Percentiles rank a stretch among this genome's conserved stretches.
These are phyloP conservation scores for Druceiella hillmani DNA, from an alignment of 2,888 invertebrate genomes.

Conservation along the genomic window DNA sequence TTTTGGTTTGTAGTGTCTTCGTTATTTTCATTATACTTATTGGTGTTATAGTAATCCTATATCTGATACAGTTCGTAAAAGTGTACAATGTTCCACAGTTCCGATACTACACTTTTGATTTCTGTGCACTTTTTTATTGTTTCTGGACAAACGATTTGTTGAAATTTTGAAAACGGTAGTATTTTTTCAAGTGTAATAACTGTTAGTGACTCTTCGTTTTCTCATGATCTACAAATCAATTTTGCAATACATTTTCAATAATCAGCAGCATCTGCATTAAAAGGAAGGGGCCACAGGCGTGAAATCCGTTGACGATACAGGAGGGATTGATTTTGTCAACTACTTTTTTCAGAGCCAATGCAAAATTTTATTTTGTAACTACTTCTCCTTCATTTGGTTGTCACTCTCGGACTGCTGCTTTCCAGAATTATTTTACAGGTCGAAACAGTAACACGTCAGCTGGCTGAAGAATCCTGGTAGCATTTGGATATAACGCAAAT, in stretches of 20 bases:
- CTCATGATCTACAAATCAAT: too few species aligned
- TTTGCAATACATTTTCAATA: constrained; percentile 3
- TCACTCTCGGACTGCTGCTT: constrained; percentile 13
- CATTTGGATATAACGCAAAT: too few species aligned
- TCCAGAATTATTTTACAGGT: constrained; percentile 18
- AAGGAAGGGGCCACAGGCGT: background rate
- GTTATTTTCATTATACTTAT: too few species aligned
- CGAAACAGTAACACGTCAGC: too few species aligned
- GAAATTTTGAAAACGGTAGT: constrained; percentile 2
- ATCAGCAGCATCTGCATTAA: constrained; percentile 2
- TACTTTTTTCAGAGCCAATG: constrained; percentile 13
- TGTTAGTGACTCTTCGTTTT: too few species aligned
- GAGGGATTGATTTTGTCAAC: too few species aligned
- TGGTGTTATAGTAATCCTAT: constrained; percentile 7
- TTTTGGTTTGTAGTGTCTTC: too few species aligned
- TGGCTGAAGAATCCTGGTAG: too few species aligned
- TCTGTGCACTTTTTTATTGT: constrained; percentile 7
- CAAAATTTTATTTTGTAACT: constrained; percentile 19
- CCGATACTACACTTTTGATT: constrained; percentile 8
- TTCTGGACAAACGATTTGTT: constrained; percentile 4
- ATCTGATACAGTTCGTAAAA: constrained; percentile 8
- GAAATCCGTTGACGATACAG: constrained; percentile 1
- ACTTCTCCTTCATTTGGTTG: constrained; percentile 12
- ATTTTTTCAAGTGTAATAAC: constrained; percentile 2
- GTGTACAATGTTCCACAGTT: constrained; percentile 8